These are phyloP conservation scores for rabbit (Oryctolagus cuniculus) DNA, from an alignment of 2,113 vertebrate genomes.

Conservation along the genomic window mOryCun1.1 NC_091433.1:24617001-24617500, in stretches of 20 bases:
- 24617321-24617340: background rate
- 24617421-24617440: background rate
- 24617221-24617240: background rate
- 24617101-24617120: background rate
- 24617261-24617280: background rate
- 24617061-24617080: background rate
- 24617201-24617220: background rate
- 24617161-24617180: background rate
- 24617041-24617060: background rate
- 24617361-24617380: background rate
- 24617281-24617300: accelerated
- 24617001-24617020: background rate
- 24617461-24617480: background rate
- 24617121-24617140: background rate
- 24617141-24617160: background rate
- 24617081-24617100: background rate
- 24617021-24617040: background rate
- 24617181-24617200: background rate
- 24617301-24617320: background rate
- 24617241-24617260: background rate
- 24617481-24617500: background rate
- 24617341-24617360: background rate
- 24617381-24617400: background rate
- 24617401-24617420: background rate
- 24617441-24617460: background rate